Conservation (phyloP, 2,888 invertebrate species). For the Eupeodes latifasciatus region DNA sequence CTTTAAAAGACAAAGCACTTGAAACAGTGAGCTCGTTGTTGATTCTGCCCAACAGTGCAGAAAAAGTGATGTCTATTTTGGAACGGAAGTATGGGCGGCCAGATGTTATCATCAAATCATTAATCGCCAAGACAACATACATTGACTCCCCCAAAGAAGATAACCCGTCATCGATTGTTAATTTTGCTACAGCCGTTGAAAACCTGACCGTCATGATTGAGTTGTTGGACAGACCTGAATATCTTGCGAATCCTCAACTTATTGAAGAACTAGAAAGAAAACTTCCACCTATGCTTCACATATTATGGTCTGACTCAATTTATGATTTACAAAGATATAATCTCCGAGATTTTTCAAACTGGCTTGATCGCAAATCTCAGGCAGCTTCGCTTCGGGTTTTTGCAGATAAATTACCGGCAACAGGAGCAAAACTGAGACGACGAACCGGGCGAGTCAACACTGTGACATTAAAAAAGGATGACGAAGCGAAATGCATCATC, state of each 20-base stretch:
- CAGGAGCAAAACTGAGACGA: background rate
- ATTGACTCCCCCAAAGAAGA: constrained; percentile 7
- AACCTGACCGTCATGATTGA: background rate
- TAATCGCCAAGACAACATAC: constrained; percentile 4
- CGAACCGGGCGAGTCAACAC: background rate
- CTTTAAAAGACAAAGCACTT: constrained; percentile 10
- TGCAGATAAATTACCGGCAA: background rate
- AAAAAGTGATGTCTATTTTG: constrained; percentile 6
- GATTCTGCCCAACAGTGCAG: constrained; percentile 3
- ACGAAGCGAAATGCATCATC: background rate
- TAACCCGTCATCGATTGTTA: constrained; percentile 27
- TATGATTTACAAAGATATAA: background rate
- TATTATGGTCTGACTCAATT: constrained; percentile 25
- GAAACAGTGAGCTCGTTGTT: background rate
- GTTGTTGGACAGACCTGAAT: background rate
- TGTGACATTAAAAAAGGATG: background rate
- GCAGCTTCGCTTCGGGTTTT: background rate
- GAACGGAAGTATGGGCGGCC: background rate
- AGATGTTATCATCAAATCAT: background rate
- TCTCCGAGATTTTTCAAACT: constrained; percentile 7
- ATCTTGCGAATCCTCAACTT: background rate
- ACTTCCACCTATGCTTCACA: constrained; percentile 10
- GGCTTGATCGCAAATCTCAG: constrained; percentile 10
- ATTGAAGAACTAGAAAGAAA: constrained; percentile 2
- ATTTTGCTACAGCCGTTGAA: constrained; percentile 4